Evolutionary conservation across 2,797 vertebrate species (phyloP).

Genomic region (Alcedo quadribrachys): DNA sequence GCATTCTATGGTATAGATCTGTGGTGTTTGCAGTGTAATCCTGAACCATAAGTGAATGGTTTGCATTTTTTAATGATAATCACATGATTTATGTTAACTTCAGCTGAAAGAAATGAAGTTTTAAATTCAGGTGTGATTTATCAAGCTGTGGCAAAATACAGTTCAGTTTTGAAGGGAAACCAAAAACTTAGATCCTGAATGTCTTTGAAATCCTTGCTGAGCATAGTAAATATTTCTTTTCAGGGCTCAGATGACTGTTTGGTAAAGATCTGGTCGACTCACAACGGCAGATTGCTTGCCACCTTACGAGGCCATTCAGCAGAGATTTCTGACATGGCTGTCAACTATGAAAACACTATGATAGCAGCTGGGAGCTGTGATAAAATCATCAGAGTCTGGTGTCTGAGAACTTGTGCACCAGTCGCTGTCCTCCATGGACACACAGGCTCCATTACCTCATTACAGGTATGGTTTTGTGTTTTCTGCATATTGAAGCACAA

Average conservation of each 20-base stretch:
- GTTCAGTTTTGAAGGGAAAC: not conserved
- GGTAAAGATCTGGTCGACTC: constrained; percentile 98
- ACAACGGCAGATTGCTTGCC: constrained; percentile 92
- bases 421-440: constrained; percentile 97
- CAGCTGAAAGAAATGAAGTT: not conserved
- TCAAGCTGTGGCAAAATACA: not conserved
- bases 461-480: constrained; percentile 85
- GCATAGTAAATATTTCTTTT: not conserved
- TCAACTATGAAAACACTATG: constrained; percentile 97
- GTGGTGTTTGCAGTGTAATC: not conserved
- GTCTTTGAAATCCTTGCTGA: not conserved
- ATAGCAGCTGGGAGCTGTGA: constrained; percentile 98
- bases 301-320: constrained; percentile 95
- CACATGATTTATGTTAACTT: not conserved
- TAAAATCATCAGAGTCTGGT: constrained; percentile 97
- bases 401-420: constrained; percentile 95
- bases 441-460: constrained; percentile 95
- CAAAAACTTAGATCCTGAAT: not conserved
- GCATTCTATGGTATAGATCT: not conserved
- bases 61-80: not conserved
- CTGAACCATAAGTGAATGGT: not conserved
- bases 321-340: constrained; percentile 97
- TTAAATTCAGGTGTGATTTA: not conserved
- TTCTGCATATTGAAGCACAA: not conserved
- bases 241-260: constrained; percentile 98